Evolutionary conservation across 2,797 vertebrate genomes (phyloP).

Genomic region (Neopelma chrysocephalum): DNA sequence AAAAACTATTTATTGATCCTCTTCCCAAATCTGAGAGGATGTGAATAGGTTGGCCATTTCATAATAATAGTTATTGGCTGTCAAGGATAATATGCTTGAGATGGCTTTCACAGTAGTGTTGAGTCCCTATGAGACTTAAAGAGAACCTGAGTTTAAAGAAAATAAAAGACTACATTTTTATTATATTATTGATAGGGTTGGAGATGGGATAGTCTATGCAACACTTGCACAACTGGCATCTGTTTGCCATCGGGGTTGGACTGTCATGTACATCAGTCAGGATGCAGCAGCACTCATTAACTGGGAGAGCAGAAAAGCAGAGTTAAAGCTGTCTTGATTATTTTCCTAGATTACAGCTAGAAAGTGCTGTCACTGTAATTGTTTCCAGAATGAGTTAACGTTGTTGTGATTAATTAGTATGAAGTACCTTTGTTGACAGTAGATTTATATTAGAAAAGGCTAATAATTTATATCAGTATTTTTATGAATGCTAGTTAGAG

Average conservation of each 20-base stretch:
- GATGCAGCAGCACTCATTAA: neutral
- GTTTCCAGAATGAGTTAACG: neutral
- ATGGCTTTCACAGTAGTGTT: neutral
- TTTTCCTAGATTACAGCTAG: neutral
- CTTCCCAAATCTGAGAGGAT: neutral
- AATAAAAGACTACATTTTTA: neutral
- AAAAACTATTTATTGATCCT: neutral
- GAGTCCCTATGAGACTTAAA: neutral
- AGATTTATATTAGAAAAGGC: neutral
- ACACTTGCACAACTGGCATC: neutral
- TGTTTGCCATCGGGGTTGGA: neutral
- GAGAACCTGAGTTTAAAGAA: neutral
- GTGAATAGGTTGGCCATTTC: neutral
- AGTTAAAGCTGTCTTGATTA: neutral
- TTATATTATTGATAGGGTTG: neutral
- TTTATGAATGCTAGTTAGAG: neutral
- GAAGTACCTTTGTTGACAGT: neutral
- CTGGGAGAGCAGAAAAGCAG: neutral
- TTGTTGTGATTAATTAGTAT: neutral
- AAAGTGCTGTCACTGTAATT: neutral
- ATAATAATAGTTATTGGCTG: neutral
- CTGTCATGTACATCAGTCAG: fast-evolving
- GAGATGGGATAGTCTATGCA: neutral
- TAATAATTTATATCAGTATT: neutral
- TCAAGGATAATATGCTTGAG: neutral